Base-by-base conservation (phyloP, 1,140 invertebrate species). In the Chymomyza costata region DNA sequence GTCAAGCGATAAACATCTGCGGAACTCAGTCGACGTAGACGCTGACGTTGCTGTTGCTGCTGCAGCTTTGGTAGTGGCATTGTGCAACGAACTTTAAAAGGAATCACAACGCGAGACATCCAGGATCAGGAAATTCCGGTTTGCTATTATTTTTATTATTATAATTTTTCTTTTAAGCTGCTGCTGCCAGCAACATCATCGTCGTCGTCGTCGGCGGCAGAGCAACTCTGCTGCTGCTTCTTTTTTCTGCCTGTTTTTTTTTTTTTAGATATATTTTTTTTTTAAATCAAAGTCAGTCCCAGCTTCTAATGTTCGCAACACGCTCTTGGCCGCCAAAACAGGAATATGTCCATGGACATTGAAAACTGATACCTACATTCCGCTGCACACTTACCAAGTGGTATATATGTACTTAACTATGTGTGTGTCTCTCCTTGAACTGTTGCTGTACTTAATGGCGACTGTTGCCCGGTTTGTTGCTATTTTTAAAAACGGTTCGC, bases 51-150 rank as follows among this genome's bases (percentile, higher is more conserved):
- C 31, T 6, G 31, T 3, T 6, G n/a, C 34, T 14, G 30, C 25
- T 17, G 25, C 15, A n/a, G 37, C 44, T 30, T n/a, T n/a, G n/a
- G n/a, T n/a, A n/a, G n/a, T n/a, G n/a, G n/a, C n/a, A n/a, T n/a
- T n/a, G n/a, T n/a, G n/a, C n/a, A 52, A 34, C 49, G 38, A 58
- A 61, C 52, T 61, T 52, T 51, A 50, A 31, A 57, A 48, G 18
- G 28, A 39, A 31, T 13, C 6, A 34, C 10, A 34, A 10, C 10
- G 17, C 3, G 2, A 34, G 51, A 47, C 51, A 52, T 28, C 64
- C 65, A 78, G 71, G 73, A 78, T 78, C 73, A 67, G 73, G 73
- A 80, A 78, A 78, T 80, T 78, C 73, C 73, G 73, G 73, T 78
- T 78, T 78, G 49, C 62, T 67, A 78, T 80, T 78, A 63, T 71